Conservation (phyloP, 2,797 vertebrate genomes). For the Eospalax fontanierii region DNA sequence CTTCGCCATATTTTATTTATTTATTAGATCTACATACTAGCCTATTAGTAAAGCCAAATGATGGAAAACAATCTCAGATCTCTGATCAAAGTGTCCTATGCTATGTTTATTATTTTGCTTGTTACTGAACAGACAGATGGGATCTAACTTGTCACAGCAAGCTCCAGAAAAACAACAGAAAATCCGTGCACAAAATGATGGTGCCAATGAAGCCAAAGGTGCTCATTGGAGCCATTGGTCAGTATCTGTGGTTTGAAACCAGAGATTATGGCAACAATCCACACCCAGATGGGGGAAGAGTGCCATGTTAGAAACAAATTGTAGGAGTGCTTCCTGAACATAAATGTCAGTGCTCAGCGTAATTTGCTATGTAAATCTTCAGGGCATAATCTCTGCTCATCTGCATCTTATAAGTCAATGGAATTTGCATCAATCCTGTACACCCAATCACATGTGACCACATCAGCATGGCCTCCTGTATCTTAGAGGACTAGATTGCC, state of each 20-base stretch:
- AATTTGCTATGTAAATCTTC: neutral
- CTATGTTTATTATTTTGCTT: slow-evolving; percentile 42
- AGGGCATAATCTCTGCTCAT: neutral
- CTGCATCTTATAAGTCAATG: neutral
- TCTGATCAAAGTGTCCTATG: slow-evolving; percentile 57
- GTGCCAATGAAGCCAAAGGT: neutral
- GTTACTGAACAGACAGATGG: slow-evolving; percentile 62
- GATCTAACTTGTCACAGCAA: slow-evolving; percentile 70
- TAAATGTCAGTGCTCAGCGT: neutral
- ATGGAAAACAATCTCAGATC: slow-evolving; percentile 71
- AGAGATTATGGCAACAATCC: slow-evolving; percentile 10
- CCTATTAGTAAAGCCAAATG: slow-evolving; percentile 60
- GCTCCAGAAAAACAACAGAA: slow-evolving; percentile 1
- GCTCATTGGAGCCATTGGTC: neutral
- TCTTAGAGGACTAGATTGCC: neutral
- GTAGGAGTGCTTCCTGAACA: slow-evolving; percentile 13
- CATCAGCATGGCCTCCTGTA: neutral
- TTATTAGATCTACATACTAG: slow-evolving; percentile 64
- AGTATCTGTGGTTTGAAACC: slow-evolving; percentile 8
- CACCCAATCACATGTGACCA: neutral
- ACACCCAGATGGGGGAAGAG: slow-evolving; percentile 9
- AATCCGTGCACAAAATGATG: slow-evolving; percentile 24
- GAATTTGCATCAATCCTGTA: neutral
- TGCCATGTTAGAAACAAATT: neutral
- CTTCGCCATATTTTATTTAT: slow-evolving; percentile 51